Evolutionary conservation across 92 coral and sea anemone species (phyloP), one percentile per base, ranked within the genome.

Genomic region (Epizoanthus stellaris): DNA sequence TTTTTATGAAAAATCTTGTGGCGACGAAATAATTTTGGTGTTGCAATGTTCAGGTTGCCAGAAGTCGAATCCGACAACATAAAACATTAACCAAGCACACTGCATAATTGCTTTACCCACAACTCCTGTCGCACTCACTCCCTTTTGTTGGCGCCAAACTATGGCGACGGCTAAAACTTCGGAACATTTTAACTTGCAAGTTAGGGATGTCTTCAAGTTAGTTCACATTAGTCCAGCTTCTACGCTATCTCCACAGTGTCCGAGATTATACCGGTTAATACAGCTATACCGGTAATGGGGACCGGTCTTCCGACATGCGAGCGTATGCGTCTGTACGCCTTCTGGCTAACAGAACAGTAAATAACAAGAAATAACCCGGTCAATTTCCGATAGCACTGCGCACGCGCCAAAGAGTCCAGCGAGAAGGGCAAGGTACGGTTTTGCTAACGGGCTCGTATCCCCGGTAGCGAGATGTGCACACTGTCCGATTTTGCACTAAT

Each of bases 401-500:
- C 86, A 80, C 3, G 87, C 56, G 13, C 89, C 92, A 43, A 86
- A 89, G 8, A 89, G 80, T 19, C 92, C 92, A 3, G 92, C 92
- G 14, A 89, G 69, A 54, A 89, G 73, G 40, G 80, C 90, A 67
- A 89, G 87, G 79, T 80, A 86, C 9, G 80, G 67, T 6, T 85
- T 88, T 2, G 92, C 87, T 42, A 80, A 54, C 14, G 92, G 90
- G 52, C 87, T 69, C 34, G 77, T 69, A 73, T 81, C 72, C 43
- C 43, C 84, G 8, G 74, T 72, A 3, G 75, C 87, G 36, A 86
- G 34, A 17, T 90, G 70, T 0, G 54, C 73, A 54, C 93, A 90
- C 40, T 87, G 39, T 9, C 80, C 88, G 3, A 80, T 77, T 5
- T 17, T 42, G 59, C 93, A 90, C 67, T 85, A 86, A 39, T 76